Percentiles rank a stretch among this genome's conserved stretches.
Conservation (phyloP, 2,113 vertebrate species). For the Phrynosoma blainvillii region DNA sequence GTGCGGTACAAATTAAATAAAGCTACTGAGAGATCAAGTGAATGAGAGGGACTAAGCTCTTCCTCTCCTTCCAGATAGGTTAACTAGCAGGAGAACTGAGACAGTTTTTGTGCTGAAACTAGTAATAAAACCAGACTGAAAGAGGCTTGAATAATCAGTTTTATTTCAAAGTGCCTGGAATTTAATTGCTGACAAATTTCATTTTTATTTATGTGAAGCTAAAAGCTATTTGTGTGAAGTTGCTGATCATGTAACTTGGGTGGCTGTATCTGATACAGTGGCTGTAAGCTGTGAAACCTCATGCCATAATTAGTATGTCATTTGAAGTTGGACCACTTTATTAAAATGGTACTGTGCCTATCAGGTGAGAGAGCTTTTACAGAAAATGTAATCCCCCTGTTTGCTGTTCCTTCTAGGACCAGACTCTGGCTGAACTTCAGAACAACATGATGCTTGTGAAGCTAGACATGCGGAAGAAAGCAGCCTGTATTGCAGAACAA, state of each 20-base stretch:
- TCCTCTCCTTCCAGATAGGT: not conserved
- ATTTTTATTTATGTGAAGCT: not conserved
- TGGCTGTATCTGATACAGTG: not conserved
- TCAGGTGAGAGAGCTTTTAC: not conserved
- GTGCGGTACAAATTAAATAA: no score
- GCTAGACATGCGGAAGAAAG: slow-evolving; percentile 87
- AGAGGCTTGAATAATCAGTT: not conserved
- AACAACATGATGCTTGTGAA: slow-evolving; percentile 90
- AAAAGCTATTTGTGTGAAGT: not conserved
- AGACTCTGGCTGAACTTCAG: slow-evolving; percentile 92
- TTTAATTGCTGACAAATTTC: not conserved
- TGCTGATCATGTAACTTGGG: not conserved
- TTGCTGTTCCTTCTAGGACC: slow-evolving; percentile 78
- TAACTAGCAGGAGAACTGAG: not conserved
- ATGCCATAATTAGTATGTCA: not conserved
- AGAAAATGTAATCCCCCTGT: not conserved
- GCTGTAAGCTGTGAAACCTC: no score
- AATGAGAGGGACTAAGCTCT: no score
- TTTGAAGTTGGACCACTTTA: not conserved
- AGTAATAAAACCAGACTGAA: not conserved
- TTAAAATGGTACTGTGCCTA: not conserved
- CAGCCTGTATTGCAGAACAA: slow-evolving; percentile 81
- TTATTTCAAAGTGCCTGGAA: not conserved
- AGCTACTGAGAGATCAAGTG: no score
- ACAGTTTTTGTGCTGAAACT: not conserved